Percentiles rank a stretch among this genome's conserved stretches.
These are phyloP conservation scores for Calameuta idolon DNA, from an alignment of 2,888 invertebrate genomes.

Conservation along the genomic window DNA sequence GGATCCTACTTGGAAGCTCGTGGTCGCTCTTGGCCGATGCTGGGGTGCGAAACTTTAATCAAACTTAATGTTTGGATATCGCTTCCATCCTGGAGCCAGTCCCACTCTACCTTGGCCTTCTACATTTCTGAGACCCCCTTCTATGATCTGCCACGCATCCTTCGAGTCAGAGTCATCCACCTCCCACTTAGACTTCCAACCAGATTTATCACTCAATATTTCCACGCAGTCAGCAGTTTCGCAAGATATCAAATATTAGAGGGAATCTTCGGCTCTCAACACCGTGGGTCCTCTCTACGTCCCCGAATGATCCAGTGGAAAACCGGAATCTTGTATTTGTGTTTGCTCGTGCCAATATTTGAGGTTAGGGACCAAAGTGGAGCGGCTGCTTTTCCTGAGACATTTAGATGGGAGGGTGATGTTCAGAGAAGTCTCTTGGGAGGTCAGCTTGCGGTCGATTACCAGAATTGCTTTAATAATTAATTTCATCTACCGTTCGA, in stretches of 20 bases:
- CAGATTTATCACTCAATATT: slow-evolving; percentile 19
- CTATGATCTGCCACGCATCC: too few species aligned
- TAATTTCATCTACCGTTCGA: slow-evolving; percentile 2
- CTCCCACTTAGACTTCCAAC: too few species aligned
- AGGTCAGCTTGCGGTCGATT: slow-evolving; percentile 8
- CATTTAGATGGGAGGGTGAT: too few species aligned
- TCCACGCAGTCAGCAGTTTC: slow-evolving; percentile 17
- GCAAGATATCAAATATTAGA: slow-evolving; percentile 17
- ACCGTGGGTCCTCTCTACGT: background rate
- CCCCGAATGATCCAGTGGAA: slow-evolving; percentile 1
- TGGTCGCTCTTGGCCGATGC: slow-evolving; percentile 3
- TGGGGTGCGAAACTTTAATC: slow-evolving; percentile 18
- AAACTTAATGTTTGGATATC: slow-evolving; percentile 21
- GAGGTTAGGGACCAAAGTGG: slow-evolving; percentile 10
- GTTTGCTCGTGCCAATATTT: slow-evolving; percentile 19
- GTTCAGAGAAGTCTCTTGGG: background rate
- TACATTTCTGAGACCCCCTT: too few species aligned
- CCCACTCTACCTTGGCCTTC: too few species aligned
- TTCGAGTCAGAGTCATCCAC: too few species aligned
- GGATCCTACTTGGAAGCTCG: slow-evolving; percentile 8
- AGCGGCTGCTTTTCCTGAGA: background rate
- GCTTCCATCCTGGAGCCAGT: background rate
- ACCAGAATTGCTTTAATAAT: slow-evolving; percentile 17
- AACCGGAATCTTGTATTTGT: slow-evolving; percentile 15
- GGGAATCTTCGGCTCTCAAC: slow-evolving; percentile 12